A percentile compares a stretch with the other conserved stretches of the same genome.
These are phyloP conservation scores for Nannospalax galili DNA, from an alignment of 2,113 vertebrate genomes.

Conservation along the genomic window DNA sequence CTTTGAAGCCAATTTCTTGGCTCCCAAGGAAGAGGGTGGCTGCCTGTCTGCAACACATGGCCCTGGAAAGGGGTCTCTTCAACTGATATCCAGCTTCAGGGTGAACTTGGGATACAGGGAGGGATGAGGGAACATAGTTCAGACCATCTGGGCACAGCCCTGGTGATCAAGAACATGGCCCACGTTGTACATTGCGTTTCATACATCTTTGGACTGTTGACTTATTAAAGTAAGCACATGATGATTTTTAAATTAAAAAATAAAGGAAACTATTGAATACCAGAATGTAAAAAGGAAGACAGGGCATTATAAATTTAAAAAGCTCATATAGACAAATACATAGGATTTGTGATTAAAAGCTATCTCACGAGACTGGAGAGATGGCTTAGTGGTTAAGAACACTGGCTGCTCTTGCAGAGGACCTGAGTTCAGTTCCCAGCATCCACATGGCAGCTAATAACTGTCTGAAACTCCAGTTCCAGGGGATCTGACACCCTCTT, in stretches of 20 bases:
- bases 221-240: background rate
- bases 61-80: background rate
- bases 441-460: too few species aligned
- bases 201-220: background rate
- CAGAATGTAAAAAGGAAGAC: background rate
- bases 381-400: too few species aligned
- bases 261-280: background rate
- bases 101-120: background rate
- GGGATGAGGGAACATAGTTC: background rate
- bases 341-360: background rate
- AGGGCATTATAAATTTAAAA: background rate
- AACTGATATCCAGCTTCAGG: background rate
- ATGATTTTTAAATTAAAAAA: background rate
- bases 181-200: background rate
- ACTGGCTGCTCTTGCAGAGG: too few species aligned
- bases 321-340: background rate
- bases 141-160: background rate
- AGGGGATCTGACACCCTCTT: too few species aligned
- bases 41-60: background rate
- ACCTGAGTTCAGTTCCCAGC: too few species aligned
- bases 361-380: too few species aligned
- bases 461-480: too few species aligned
- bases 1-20: background rate
- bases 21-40: background rate
- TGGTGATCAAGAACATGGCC: rapidly evolving